A percentile compares a stretch with the other conserved stretches of the same genome.
phyloP scores from a whole-genome alignment of 2,797 vertebrate species.

The Pteropus rufus region DNA sequence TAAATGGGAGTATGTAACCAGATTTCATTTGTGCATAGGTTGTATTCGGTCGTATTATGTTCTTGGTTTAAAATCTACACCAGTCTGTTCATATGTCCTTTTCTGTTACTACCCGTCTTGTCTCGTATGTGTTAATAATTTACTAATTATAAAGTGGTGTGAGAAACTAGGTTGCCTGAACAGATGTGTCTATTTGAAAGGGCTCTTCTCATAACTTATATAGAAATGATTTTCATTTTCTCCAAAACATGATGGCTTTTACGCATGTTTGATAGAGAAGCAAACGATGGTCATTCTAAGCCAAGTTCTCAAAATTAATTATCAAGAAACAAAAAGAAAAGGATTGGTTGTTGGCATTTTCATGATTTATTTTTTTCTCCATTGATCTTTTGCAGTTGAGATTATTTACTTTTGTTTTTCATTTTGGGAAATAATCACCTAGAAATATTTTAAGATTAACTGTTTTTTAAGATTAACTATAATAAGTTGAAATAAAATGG shows the following conservation, averaged over 20 bases:
- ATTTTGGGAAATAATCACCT: background rate
- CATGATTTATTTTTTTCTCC: background rate
- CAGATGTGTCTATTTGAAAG: background rate
- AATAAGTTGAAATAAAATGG: slow-evolving; percentile 5
- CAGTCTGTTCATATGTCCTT: background rate
- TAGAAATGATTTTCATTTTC: background rate
- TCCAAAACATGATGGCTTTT: background rate
- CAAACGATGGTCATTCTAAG: background rate
- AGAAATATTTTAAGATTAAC: background rate
- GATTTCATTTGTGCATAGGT: background rate
- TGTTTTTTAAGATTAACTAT: background rate
- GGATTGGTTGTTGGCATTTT: background rate
- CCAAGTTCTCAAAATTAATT: slow-evolving; percentile 20
- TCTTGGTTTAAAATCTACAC: background rate
- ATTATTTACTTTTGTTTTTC: background rate
- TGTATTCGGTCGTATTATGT: background rate
- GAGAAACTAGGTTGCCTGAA: background rate
- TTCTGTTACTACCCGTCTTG: background rate
- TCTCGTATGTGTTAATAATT: background rate
- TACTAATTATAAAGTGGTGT: background rate
- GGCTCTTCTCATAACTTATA: background rate
- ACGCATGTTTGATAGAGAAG: background rate
- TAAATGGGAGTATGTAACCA: background rate
- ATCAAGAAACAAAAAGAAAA: background rate
- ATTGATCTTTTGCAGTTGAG: background rate